Conservation (phyloP, 2,113 vertebrate genomes). For the Mus spicilegus region DNA sequence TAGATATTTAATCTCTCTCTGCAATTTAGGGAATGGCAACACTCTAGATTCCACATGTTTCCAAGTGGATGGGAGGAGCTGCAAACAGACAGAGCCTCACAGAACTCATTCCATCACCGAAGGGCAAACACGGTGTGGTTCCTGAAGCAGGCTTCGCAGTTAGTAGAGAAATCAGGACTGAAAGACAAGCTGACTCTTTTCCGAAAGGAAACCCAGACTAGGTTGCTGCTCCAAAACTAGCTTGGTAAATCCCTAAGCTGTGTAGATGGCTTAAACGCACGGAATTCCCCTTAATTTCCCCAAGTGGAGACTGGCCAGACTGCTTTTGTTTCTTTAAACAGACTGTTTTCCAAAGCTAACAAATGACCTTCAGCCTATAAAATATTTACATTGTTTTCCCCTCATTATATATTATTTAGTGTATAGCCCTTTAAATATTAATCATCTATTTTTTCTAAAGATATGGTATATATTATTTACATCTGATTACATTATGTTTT, state of each 20-base stretch:
- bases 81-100: not conserved
- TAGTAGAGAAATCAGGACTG: not conserved
- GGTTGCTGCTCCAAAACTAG: not conserved
- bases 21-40: not conserved
- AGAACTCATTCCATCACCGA: not conserved
- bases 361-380: slow-evolving; percentile 77
- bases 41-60: not conserved
- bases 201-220: not conserved
- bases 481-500: slow-evolving; percentile 62
- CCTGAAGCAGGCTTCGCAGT: not conserved
- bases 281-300: slow-evolving; percentile 17
- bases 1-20: not conserved
- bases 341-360: slow-evolving; percentile 71
- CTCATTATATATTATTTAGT: slow-evolving; percentile 79
- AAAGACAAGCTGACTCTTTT: not conserved
- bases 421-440: slow-evolving; percentile 78
- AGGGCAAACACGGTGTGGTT: not conserved
- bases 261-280: not conserved
- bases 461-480: slow-evolving; percentile 80
- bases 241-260: not conserved
- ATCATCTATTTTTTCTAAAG: slow-evolving; percentile 73
- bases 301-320: not conserved
- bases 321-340: slow-evolving; percentile 66
- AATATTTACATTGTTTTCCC: slow-evolving; percentile 77
- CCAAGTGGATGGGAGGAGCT: not conserved